A percentile compares a stretch with the other conserved stretches of the same genome.
Conservation (phyloP, 2,888 invertebrate genomes). For the Thymelicus acteon region DNA sequence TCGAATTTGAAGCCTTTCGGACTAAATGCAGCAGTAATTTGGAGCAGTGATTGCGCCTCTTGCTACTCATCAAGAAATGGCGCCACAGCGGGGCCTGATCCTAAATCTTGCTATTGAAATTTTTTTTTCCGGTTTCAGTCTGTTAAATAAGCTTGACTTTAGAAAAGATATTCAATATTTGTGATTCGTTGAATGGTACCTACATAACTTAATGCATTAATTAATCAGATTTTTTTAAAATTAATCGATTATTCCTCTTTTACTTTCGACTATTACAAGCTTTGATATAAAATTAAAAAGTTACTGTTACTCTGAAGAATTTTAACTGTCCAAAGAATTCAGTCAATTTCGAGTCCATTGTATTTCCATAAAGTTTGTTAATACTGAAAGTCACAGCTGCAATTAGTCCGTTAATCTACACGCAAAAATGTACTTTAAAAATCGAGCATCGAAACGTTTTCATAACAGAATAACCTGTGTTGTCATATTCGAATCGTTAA, state of each 20-base stretch:
- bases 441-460: slow-evolving; percentile 36
- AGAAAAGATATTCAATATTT: no score
- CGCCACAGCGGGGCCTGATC: neutral
- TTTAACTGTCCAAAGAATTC: neutral
- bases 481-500: slow-evolving; percentile 47
- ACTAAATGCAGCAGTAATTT: slow-evolving; percentile 17
- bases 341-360: neutral
- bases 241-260: no score
- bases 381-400: neutral
- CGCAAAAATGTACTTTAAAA: slow-evolving; percentile 34
- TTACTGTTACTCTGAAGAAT: no score
- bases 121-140: no score
- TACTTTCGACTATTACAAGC: no score
- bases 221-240: no score
- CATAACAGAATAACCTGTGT: slow-evolving; percentile 42
- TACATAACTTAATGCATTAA: no score
- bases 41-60: neutral
- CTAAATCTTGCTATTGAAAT: no score
- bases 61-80: neutral
- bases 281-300: no score
- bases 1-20: neutral
- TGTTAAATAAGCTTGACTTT: no score
- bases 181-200: no score
- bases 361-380: neutral
- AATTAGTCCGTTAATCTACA: slow-evolving; percentile 17